These are phyloP conservation scores for Hybos culiciformis DNA, from an alignment of 2,888 invertebrate genomes.

Conservation along the genomic window DNA sequence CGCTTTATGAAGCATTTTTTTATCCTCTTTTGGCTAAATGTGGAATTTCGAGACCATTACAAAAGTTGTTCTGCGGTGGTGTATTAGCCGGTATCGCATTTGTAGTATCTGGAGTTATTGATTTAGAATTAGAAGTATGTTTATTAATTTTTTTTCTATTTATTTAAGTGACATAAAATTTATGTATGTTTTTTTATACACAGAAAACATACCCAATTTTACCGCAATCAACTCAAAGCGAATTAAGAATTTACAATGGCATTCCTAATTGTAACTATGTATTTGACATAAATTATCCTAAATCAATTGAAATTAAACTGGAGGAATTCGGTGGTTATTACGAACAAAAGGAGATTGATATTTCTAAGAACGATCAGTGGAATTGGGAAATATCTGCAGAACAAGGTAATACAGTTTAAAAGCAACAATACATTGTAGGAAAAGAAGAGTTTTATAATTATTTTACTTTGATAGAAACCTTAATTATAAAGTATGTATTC, in stretches of 20 bases:
- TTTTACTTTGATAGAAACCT: too few relatives aligned
- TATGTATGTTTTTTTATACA: too few relatives aligned
- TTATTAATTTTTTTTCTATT: slow-evolving; percentile 5
- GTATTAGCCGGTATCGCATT: slow-evolving; percentile 74
- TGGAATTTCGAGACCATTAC: slow-evolving; percentile 57
- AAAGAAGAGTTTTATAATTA: too few relatives aligned
- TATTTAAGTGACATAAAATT: background rate
- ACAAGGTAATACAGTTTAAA: too few relatives aligned
- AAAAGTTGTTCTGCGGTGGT: slow-evolving; percentile 80
- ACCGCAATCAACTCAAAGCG: slow-evolving; percentile 45
- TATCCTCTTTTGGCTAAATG: slow-evolving; percentile 67
- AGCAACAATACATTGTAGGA: too few relatives aligned
- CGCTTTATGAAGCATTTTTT: slow-evolving; percentile 62
- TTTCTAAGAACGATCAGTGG: too few relatives aligned
- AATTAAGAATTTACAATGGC: slow-evolving; percentile 58
- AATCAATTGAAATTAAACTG: slow-evolving; percentile 12
- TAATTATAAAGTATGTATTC: too few relatives aligned
- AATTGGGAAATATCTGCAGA: too few relatives aligned
- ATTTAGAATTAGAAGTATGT: slow-evolving; percentile 55
- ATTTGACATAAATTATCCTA: slow-evolving; percentile 19
- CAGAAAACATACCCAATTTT: slow-evolving; percentile 52
- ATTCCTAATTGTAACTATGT: slow-evolving; percentile 36
- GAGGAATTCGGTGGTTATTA: slow-evolving; percentile 19
- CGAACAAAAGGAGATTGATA: slow-evolving; percentile 17
- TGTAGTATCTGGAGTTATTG: slow-evolving; percentile 74